A percentile compares a stretch with the other conserved stretches of the same genome.
Conservation (phyloP, 1,140 invertebrate genomes). For the Bicyclus anynana region DNA sequence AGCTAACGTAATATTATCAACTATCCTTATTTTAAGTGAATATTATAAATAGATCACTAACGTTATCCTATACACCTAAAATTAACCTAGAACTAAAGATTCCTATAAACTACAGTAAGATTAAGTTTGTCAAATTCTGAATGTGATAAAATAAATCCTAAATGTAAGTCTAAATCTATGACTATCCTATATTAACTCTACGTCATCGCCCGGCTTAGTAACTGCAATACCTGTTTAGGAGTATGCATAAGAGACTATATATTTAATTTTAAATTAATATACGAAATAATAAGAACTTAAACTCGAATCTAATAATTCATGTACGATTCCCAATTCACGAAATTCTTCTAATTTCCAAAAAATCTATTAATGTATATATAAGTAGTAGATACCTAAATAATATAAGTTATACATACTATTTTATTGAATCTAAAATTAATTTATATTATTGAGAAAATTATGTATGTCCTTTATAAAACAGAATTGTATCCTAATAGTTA, state of each 20-base stretch:
- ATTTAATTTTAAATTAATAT: not conserved
- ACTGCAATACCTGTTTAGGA: not conserved
- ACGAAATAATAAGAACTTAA: not conserved
- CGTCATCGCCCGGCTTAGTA: conserved; percentile 17
- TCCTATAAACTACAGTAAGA: not conserved
- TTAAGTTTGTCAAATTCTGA: conserved; percentile 12
- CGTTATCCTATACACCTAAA: not conserved
- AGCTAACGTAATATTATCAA: not conserved
- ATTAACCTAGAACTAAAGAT: not conserved
- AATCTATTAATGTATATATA: conserved; percentile 9
- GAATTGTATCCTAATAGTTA: not conserved
- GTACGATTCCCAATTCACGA: conserved; percentile 14
- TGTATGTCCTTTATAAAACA: not conserved
- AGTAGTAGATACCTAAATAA: too few relatives aligned
- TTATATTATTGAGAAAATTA: not conserved
- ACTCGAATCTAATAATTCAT: conserved; percentile 27
- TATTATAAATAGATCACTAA: not conserved
- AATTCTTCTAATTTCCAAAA: not conserved
- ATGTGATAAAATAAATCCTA: conserved; percentile 5
- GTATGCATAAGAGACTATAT: not conserved
- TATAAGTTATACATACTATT: not conserved
- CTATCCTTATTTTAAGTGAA: not conserved
- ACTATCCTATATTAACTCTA: conserved; percentile 9
- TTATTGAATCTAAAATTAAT: not conserved
- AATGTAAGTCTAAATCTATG: conserved; percentile 1